Evolutionary conservation across 1,140 invertebrate species (phyloP).

Genomic region (Hesperophylax magnus): DNA sequence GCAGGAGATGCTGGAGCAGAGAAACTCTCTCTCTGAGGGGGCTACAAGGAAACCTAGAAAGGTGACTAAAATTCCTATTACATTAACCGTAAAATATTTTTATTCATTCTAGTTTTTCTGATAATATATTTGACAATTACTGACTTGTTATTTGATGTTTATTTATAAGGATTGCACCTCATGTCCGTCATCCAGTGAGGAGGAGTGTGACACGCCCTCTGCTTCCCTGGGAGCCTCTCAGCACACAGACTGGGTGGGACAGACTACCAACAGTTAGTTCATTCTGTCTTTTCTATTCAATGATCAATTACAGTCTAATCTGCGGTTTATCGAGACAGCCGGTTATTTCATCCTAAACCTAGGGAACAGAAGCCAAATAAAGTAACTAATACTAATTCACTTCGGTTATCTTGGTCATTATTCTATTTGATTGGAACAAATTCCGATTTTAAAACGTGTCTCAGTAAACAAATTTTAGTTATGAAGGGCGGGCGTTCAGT

Average conservation of each 20-base stretch:
- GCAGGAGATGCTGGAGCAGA: constrained; percentile 62
- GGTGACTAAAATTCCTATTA: constrained; percentile 53
- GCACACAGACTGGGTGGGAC: constrained; percentile 82
- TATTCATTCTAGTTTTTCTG: background rate
- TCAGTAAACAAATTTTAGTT: no score
- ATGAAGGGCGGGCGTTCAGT: no score
- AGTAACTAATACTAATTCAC: no score
- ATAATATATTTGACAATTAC: no score
- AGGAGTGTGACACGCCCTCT: constrained; percentile 77
- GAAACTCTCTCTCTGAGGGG: constrained; percentile 53
- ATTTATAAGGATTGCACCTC: constrained; percentile 30
- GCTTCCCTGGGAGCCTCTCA: constrained; percentile 72
- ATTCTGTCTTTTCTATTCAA: background rate
- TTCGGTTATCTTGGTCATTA: no score
- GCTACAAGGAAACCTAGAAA: constrained; percentile 61
- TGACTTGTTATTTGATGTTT: background rate
- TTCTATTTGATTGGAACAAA: no score
- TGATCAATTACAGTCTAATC: background rate
- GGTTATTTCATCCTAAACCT: no score
- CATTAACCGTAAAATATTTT: background rate
- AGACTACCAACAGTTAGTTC: constrained; percentile 86
- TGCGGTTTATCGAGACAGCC: no score
- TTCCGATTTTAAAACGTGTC: no score
- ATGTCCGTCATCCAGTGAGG: constrained; percentile 70
- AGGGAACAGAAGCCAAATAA: no score